Evolutionary conservation across 1,140 invertebrate species (phyloP), one percentile per base, ranked within the genome.

Genomic region (Danaus plexippus): DNA sequence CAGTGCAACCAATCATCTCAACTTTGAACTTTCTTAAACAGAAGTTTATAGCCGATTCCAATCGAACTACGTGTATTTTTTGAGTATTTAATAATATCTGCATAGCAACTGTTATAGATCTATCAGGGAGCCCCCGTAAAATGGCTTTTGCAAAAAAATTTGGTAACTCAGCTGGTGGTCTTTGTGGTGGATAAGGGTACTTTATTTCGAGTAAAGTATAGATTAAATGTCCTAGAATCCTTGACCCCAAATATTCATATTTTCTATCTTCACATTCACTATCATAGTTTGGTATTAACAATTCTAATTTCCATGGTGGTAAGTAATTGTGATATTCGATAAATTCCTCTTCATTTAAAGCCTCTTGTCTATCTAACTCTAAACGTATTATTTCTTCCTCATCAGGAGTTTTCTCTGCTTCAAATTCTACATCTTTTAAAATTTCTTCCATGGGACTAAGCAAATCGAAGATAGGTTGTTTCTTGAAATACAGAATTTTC

Each of bases 1-100:
- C 89, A 11, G 77, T 71, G 46, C 74, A 75, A 11, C 89, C 87
- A 56, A 77, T 58, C 81, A 88, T 81, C 76, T 90, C 89, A 22
- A 52, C 59, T 77, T 88, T 89, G 67, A 87, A 91, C 11, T 66
- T 66, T 45, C 83, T 63, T 2, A 91, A 63, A 67, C 90, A 91
- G 76, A 83, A 88, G 63, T 90, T 88, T 11, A 91, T 87, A 9
- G 88, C 89, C 43, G 88, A 77, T 60, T 89, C 80, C 41, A 91
- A 59, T 9, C 88, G 72, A 13, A 91, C 75, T 15, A 91, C 82
- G 51, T 80, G 73, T 50, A 92, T 87, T 57, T 85, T 82, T 50
- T 69, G 66, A 8, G 75, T 64, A 32, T 81, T 71, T 43, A 91
- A 68, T 18, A 91, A 74, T 43, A 62, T 73, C 67, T 88, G 82